phyloP scores from a whole-genome alignment of 1,140 invertebrate genomes.

The Drosophila lowei region DNA sequence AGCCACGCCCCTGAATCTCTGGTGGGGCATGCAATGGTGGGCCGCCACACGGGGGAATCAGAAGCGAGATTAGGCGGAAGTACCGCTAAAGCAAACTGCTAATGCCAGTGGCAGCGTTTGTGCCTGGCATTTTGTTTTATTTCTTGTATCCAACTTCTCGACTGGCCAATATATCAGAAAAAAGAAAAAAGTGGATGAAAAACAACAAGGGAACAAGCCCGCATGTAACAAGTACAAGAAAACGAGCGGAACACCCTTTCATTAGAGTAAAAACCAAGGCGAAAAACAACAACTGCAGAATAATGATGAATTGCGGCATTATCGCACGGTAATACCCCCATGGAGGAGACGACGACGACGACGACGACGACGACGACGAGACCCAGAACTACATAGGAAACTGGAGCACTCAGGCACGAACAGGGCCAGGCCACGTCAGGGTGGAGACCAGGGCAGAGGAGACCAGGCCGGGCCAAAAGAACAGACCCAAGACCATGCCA shows the following conservation, averaged over 20 bases:
- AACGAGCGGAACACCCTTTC: slow-evolving; percentile 67
- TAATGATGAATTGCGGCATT: slow-evolving; percentile 81
- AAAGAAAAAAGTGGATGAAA: neutral
- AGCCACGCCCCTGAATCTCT: slow-evolving; percentile 43
- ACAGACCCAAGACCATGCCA: slow-evolving; percentile 14
- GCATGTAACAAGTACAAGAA: neutral
- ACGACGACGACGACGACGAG: neutral
- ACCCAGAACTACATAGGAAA: slow-evolving; percentile 39
- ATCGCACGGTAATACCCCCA: slow-evolving; percentile 67
- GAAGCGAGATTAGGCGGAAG: slow-evolving; percentile 43
- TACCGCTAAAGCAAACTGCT: slow-evolving; percentile 31
- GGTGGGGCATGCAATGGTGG: slow-evolving; percentile 42
- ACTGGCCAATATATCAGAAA: slow-evolving; percentile 75
- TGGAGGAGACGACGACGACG: slow-evolving; percentile 9
- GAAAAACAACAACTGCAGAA: slow-evolving; percentile 48
- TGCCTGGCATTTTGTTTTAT: slow-evolving; percentile 49
- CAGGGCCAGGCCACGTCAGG: slow-evolving; percentile 41
- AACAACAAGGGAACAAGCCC: neutral
- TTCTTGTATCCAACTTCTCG: slow-evolving; percentile 38
- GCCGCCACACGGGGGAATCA: slow-evolving; percentile 44
- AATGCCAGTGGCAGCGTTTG: neutral
- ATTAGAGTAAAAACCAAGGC: slow-evolving; percentile 53
- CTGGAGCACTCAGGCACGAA: slow-evolving; percentile 73
- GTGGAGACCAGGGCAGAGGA: slow-evolving; percentile 18
- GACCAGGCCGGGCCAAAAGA: slow-evolving; percentile 15